Percentiles rank a stretch among this genome's conserved stretches.
Conservation (phyloP, 2,797 vertebrate genomes). For the Chromobotia macracanthus region DNA sequence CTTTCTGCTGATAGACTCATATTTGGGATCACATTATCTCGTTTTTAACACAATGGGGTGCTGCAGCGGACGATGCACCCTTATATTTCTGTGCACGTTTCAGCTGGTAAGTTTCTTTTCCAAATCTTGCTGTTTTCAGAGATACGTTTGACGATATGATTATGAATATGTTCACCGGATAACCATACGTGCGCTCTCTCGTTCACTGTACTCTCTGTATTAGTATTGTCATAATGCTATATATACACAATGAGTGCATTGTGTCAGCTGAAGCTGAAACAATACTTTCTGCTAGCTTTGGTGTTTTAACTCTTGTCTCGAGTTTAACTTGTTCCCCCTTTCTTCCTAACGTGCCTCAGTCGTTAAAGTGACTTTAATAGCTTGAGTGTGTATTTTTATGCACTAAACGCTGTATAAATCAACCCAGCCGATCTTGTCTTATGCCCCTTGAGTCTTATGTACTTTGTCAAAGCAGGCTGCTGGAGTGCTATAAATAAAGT, state of each 20-base stretch:
- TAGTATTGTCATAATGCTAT: neutral
- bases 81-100: constrained; percentile 87
- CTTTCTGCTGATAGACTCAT: constrained; percentile 24
- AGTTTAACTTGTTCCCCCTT: constrained; percentile 22
- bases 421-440: neutral
- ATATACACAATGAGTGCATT: neutral
- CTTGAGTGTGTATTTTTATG: constrained; percentile 5
- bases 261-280: constrained; percentile 11
- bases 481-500: no score
- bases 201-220: neutral
- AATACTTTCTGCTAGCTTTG: neutral
- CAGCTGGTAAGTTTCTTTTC: constrained; percentile 83
- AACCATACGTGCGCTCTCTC: neutral
- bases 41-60: constrained; percentile 82
- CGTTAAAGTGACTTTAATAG: constrained; percentile 16
- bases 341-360: neutral
- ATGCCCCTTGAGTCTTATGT: no score
- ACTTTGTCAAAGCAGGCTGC: neutral
- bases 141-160: neutral
- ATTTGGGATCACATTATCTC: constrained; percentile 57
- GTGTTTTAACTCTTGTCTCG: constrained; percentile 6
- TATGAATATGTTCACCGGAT: neutral
- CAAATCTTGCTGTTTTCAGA: neutral
- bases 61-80: constrained; percentile 87
- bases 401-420: neutral